Base-by-base conservation (phyloP, 2,888 invertebrate species). In the Mechanitis mazaeus region DNA sequence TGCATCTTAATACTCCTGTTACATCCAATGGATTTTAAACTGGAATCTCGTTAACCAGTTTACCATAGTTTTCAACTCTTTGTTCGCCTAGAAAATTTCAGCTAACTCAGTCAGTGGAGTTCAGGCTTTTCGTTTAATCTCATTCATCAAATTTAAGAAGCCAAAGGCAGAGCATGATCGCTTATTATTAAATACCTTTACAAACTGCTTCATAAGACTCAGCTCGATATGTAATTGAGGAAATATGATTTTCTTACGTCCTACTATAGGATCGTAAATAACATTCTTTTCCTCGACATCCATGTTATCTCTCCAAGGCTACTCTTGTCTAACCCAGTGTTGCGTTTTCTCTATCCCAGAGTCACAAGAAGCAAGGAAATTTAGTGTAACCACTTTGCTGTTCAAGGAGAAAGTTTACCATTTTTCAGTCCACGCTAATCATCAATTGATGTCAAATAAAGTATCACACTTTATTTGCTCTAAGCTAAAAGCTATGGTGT, bases 161-260 rank as follows among this genome's bases (percentile, higher is more conserved):
- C 61, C 4, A 55, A 53, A 64, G 20, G 54, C 7, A 50, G 66
- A 66, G 55, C 64, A 61, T 12, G 55, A 35, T 6, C 62, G 50
- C 45, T 57, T 38, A 54, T 60, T 66, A 20, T 68, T 55, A 7
- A 66, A 55, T 7, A 63, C 64, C 47, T 69, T 67, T 1, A 68
- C 62, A 62, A 59, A 65, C 50, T 64, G 64, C 50, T 69, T 67
- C 60, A 65, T 63, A 2, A 69, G 38, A 11, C 64, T 63, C 7
- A 67, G 53, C 58, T 69, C 65, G 33, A 63, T 65, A 35, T 66
- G 66, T 5, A 69, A 46, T 54, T 65, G 63, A 45, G 65, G 67
- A 33, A 69, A 42, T n/a, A 68, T 61, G 53, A 60, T 61, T 28
- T 33, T 33, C 11, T 65, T 64, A 50, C 59, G 45, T 35, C 31